Percentiles rank a stretch among this genome's conserved stretches.
Evolutionary conservation across 2,888 invertebrate genomes (phyloP).

Genomic region (Caradrina kadenii): DNA sequence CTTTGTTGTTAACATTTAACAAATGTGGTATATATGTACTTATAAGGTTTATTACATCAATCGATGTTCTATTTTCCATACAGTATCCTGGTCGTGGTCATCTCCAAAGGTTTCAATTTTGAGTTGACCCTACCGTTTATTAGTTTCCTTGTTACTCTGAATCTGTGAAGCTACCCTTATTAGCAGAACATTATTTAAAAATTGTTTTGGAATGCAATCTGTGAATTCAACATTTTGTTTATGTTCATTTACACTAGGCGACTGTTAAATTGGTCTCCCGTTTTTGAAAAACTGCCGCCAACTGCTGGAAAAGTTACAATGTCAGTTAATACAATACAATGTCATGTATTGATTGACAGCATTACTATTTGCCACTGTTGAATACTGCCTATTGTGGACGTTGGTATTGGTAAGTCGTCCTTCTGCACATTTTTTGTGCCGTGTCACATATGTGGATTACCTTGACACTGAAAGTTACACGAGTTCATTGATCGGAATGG

Average conservation of each 20-base stretch:
- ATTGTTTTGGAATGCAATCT: background rate
- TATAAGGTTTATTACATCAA: too few species aligned
- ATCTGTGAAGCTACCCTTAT: background rate
- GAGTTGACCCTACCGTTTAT: background rate
- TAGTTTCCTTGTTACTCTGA: background rate
- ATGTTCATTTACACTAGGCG: background rate
- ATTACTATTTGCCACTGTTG: background rate
- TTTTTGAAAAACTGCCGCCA: background rate
- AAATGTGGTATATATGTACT: too few species aligned
- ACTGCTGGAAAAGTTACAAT: background rate
- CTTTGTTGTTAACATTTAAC: too few species aligned
- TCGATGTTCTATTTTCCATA: too few species aligned
- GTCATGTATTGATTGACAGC: background rate
- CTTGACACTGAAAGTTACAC: background rate
- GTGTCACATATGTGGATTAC: background rate
- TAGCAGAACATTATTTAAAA: slow-evolving; percentile 2
- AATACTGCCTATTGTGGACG: background rate
- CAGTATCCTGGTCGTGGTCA: too few species aligned
- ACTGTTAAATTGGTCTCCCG: background rate
- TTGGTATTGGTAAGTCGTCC: background rate
- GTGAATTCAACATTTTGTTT: background rate
- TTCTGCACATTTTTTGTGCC: slow-evolving; percentile 7
- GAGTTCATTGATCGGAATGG: background rate
- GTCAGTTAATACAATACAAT: too few species aligned
- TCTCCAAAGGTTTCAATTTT: background rate